Conservation (phyloP, 2,113 vertebrate species). For the Glareola pratincola region DNA sequence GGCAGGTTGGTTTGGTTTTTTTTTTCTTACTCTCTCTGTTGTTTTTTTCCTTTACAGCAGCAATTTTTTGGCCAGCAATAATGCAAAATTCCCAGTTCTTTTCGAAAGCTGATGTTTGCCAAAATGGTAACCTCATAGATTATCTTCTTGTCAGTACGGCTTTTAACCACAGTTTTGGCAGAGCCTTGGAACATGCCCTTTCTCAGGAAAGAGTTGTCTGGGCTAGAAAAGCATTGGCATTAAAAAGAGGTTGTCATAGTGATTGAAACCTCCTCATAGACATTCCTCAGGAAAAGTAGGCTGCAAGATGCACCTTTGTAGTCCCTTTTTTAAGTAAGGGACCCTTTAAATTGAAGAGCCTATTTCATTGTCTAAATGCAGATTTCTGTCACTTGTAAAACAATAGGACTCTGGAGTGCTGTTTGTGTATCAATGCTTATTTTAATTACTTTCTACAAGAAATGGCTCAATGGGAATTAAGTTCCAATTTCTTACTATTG, state of each 20-base stretch:
- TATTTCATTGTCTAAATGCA: slow-evolving; percentile 72
- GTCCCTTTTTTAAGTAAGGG: slow-evolving; percentile 67
- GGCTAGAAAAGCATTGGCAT: slow-evolving; percentile 67
- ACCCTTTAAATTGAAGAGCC: slow-evolving; percentile 72
- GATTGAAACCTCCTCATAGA: slow-evolving; percentile 71
- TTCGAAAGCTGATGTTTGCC: slow-evolving; percentile 48
- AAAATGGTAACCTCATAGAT: slow-evolving; percentile 62
- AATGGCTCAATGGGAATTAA: slow-evolving; percentile 58
- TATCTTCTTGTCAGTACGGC: slow-evolving; percentile 59
- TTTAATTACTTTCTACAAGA: slow-evolving; percentile 73
- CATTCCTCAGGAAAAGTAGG: slow-evolving; percentile 70
- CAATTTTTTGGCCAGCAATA: neutral
- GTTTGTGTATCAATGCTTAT: slow-evolving; percentile 73
- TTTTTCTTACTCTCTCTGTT: neutral
- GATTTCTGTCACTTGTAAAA: slow-evolving; percentile 76
- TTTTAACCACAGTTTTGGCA: slow-evolving; percentile 64
- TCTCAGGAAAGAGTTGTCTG: slow-evolving; percentile 69
- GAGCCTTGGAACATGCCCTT: slow-evolving; percentile 62
- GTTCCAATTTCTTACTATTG: slow-evolving; percentile 48
- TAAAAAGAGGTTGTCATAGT: slow-evolving; percentile 76
- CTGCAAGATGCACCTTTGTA: slow-evolving; percentile 73
- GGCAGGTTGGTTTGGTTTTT: neutral
- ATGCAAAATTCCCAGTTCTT: slow-evolving; percentile 20
- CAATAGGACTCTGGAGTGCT: slow-evolving; percentile 64
- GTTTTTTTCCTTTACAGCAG: neutral